These are phyloP conservation scores for Clinocottus analis DNA, from an alignment of 2,113 vertebrate species.

Conservation along the genomic window DNA sequence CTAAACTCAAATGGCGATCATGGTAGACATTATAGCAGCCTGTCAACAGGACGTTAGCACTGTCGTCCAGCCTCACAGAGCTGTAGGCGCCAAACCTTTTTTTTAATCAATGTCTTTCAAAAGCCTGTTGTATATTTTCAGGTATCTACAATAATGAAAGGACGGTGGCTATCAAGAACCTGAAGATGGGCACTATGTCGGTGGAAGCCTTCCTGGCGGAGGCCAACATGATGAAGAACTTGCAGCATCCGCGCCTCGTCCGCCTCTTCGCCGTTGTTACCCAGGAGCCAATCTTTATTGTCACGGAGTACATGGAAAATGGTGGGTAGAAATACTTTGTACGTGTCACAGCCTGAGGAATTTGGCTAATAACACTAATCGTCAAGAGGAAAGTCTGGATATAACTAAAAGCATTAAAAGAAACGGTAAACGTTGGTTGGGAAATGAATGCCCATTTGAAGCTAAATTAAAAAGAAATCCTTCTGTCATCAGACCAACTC, in stretches of 20 bases:
- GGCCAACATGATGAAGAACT: constrained; percentile 98
- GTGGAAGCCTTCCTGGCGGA: constrained; percentile 94
- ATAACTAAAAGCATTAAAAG: constrained; percentile 9
- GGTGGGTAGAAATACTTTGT: constrained; percentile 79
- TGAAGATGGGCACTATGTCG: constrained; percentile 96
- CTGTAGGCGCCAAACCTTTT: background rate
- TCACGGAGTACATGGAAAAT: constrained; percentile 99
- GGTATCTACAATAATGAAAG: constrained; percentile 92
- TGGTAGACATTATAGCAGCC: background rate
- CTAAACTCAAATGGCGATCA: background rate
- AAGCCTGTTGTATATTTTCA: constrained; percentile 59
- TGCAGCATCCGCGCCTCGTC: constrained; percentile 91
- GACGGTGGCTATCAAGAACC: constrained; percentile 93
- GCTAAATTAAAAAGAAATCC: background rate
- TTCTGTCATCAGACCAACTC: constrained; percentile 6
- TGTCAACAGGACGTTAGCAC: constrained; percentile 8
- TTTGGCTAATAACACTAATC: background rate
- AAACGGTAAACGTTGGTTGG: constrained; percentile 11
- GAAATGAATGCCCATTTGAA: constrained; percentile 12
- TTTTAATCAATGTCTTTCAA: constrained; percentile 1
- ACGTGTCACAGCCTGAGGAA: constrained; percentile 12
- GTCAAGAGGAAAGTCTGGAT: background rate
- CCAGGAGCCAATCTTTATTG: constrained; percentile 96
- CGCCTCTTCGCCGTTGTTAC: constrained; percentile 96
- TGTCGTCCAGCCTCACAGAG: background rate